Conservation (phyloP, 2,113 vertebrate species). For the Ceyx margarethae region DNA sequence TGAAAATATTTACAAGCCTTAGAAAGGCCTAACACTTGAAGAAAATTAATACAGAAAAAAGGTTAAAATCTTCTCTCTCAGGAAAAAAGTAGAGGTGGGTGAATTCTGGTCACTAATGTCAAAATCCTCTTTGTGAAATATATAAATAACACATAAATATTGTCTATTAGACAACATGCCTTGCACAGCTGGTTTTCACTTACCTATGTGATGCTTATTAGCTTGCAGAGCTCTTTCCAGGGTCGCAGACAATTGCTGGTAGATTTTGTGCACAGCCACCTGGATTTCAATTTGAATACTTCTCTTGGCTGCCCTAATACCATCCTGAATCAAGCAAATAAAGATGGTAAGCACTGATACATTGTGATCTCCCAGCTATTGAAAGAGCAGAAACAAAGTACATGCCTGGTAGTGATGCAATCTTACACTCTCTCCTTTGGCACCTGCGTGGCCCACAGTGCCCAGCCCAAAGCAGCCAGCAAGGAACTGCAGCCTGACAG, state of each 20-base stretch:
- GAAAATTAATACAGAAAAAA: not conserved
- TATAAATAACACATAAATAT: not conserved
- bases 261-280: conserved; percentile 95
- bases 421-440: conserved; percentile 91
- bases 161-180: not conserved
- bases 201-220: conserved; percentile 95
- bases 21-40: not conserved
- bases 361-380: not conserved
- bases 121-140: not conserved
- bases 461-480: conserved; percentile 96
- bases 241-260: conserved; percentile 93
- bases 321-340: conserved; percentile 80
- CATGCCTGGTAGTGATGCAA: conserved; percentile 95
- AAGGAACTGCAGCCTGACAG: conserved; percentile 93
- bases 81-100: not conserved
- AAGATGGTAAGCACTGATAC: not conserved
- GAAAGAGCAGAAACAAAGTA: not conserved
- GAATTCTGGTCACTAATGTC: not conserved
- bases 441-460: conserved; percentile 81
- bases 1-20: not conserved
- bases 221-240: conserved; percentile 92
- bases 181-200: conserved; percentile 35
- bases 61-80: not conserved
- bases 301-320: conserved; percentile 91
- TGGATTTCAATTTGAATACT: conserved; percentile 95